Evolutionary conservation across 1,140 invertebrate species (phyloP), one percentile per base, ranked within the genome.

Genomic region (Antheraea mylitta): DNA sequence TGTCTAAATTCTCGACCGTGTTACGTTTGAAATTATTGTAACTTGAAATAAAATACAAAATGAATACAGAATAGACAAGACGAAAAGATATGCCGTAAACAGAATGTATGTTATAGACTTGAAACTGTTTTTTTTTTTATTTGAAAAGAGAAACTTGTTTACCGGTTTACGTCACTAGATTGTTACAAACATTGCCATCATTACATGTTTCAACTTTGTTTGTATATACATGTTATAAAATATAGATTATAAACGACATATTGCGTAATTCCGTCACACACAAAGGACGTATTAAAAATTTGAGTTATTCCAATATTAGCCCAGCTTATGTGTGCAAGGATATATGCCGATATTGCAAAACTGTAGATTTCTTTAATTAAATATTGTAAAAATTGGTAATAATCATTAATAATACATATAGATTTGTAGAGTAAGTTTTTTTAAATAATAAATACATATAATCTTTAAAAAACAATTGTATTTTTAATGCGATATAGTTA

Each of bases 401-500:
- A 53, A 36, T 63, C 4, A 62, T 36, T 68, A 73, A 66, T 66
- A 48, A 65, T 65, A 65, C 38, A 48, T 65, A 65, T 65, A 48
- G 9, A 70, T 64, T 62, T 73, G 45, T 65, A 65, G 64, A 59
- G 48, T 48, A 64, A 62, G 30, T 67, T 53, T 59, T 67, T 71
- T 67, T 63, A 64, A 18, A 67, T 58, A 42, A 70, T 38, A 60
- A 67, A 53, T 60, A 30, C 22, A 30, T 2, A 61, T 45, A 48
- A 19, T 65, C 19, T 36, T 13, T 48, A 48, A 65, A 65, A 65
- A 53, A 53, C 11, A 53, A 13, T n/a, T 13, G 13, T 6, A n/a
- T 53, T 53, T 53, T 53, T 53, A 53, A 11, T 53, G 7, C 45
- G 42, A 65, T 65, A 18, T 18, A 22, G 11, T 42, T 42, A 42